A percentile compares a stretch with the other conserved stretches of the same genome.
Conservation (phyloP, 2,888 invertebrate genomes). For the Drosophila vallismaia region DNA sequence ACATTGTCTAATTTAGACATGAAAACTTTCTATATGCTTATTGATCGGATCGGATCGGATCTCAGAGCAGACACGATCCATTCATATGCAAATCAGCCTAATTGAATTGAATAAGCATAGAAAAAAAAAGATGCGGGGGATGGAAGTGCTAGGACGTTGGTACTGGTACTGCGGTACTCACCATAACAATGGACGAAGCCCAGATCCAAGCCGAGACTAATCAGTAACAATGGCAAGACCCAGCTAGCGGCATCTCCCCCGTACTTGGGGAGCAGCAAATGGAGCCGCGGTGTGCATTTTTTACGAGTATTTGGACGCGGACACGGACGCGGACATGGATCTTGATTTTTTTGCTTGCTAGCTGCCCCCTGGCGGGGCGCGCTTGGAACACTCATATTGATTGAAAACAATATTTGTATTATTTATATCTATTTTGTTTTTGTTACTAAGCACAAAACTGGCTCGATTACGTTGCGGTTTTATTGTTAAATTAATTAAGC, state of each 20-base stretch:
- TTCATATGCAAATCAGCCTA: slow-evolving; percentile 39
- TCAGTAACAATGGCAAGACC: slow-evolving; percentile 61
- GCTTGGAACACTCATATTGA: slow-evolving; percentile 79
- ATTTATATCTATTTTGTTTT: slow-evolving; percentile 35
- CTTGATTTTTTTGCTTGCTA: slow-evolving; percentile 26
- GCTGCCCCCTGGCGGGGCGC: slow-evolving; percentile 72
- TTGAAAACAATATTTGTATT: slow-evolving; percentile 48
- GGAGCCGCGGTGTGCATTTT: slow-evolving; percentile 30
- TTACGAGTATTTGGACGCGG: slow-evolving; percentile 12
- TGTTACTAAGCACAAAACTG: slow-evolving; percentile 47
- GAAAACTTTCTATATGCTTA: neutral
- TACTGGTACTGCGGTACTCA: slow-evolving; percentile 57
- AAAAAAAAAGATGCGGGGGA: slow-evolving; percentile 1
- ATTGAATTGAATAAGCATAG: slow-evolving; percentile 47
- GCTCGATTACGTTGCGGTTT: slow-evolving; percentile 40
- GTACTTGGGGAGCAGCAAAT: slow-evolving; percentile 35
- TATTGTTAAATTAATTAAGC: slow-evolving; percentile 73
- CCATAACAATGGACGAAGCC: slow-evolving; percentile 71
- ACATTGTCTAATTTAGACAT: neutral
- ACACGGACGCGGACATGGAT: slow-evolving; percentile 27
- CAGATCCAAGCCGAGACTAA: slow-evolving; percentile 64
- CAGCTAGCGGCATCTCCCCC: slow-evolving; percentile 36
- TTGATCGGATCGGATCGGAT: neutral
- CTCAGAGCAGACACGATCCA: slow-evolving; percentile 17
- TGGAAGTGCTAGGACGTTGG: slow-evolving; percentile 2